Conservation (phyloP, 2,797 vertebrate species). For the Microtus californicus region DNA sequence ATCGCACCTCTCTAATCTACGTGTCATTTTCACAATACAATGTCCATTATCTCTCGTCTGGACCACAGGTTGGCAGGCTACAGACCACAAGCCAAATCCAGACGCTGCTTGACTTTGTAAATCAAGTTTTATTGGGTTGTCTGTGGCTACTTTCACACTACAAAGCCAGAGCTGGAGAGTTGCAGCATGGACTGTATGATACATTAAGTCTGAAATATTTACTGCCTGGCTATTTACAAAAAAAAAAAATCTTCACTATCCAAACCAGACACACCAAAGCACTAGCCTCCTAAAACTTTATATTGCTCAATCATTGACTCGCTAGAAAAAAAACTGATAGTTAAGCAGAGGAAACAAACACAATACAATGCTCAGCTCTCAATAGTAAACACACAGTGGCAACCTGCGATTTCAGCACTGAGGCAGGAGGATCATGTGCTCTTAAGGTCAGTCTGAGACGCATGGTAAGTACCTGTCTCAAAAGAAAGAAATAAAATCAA, state of each 20-base stretch:
- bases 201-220: constrained; percentile 7
- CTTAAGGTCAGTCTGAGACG: background rate
- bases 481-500: background rate
- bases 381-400: background rate
- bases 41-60: background rate
- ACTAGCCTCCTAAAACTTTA: background rate
- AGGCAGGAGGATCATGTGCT: background rate
- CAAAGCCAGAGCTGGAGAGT: background rate
- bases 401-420: background rate
- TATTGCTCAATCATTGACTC: background rate
- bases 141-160: background rate
- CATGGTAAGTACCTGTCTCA: background rate
- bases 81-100: background rate
- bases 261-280: background rate
- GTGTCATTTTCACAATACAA: background rate
- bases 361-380: background rate
- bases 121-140: background rate
- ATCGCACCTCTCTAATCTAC: background rate
- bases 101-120: background rate
- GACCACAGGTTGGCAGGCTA: background rate
- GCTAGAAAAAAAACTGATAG: background rate
- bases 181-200: background rate
- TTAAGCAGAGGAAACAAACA: background rate
- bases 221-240: background rate
- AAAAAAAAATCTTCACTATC: background rate